Percentiles rank a stretch among this genome's conserved stretches.
Conservation (phyloP, 1,140 invertebrate genomes). For the Brachionus rubens region DNA sequence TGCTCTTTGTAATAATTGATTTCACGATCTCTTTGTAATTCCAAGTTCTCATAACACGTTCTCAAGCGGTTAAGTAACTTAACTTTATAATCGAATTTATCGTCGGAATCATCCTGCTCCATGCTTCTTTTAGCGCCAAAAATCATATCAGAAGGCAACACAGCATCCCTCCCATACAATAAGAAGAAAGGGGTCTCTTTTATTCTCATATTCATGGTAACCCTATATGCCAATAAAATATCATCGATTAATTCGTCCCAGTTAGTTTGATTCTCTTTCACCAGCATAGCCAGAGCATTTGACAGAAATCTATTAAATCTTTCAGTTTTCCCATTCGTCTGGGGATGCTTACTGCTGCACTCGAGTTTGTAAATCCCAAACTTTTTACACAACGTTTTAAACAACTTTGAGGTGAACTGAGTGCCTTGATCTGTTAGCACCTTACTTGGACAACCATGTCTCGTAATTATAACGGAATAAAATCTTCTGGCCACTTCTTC, state of each 20-base stretch:
- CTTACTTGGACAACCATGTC: conserved; percentile 48
- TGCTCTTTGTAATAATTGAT: neutral
- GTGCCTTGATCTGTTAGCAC: neutral
- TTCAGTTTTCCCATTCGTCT: conserved; percentile 49
- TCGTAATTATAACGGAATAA: conserved; percentile 51
- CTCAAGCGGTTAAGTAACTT: neutral
- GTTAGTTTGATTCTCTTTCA: neutral
- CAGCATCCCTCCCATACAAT: too few species aligned
- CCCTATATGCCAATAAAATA: too few species aligned
- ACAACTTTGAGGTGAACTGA: neutral
- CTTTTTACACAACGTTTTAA: neutral
- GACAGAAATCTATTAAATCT: conserved; percentile 21
- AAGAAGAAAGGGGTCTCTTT: too few species aligned
- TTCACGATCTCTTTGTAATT: neutral
- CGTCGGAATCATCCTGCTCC: neutral
- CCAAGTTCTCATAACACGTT: neutral
- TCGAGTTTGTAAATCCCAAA: conserved; percentile 48
- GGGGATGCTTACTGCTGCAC: conserved; percentile 49
- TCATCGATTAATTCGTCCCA: conserved; percentile 16
- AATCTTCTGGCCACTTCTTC: too few species aligned
- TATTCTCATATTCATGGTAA: too few species aligned
- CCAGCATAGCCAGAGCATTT: conserved; percentile 12
- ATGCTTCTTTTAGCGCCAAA: neutral
- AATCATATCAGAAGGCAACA: neutral
- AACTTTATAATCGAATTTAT: neutral